Conservation (phyloP, 2,888 invertebrate genomes). For the Lepidocyrtoides sp. region DNA sequence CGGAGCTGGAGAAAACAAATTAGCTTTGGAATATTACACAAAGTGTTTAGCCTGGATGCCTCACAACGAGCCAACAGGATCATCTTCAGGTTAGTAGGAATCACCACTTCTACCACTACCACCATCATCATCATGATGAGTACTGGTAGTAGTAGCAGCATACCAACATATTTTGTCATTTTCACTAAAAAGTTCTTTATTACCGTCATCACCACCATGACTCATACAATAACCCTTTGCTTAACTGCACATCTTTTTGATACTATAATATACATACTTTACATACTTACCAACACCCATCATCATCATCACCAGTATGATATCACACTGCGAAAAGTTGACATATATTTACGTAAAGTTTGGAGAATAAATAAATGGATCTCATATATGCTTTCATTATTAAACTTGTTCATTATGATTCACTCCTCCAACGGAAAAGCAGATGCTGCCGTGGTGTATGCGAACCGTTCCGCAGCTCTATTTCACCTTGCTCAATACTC, state of each 20-base stretch:
- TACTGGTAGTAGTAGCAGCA: no score
- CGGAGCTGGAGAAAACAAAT: slow-evolving; percentile 79
- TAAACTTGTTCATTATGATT: slow-evolving; percentile 45
- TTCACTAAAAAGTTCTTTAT: not conserved
- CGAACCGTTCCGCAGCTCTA: slow-evolving; percentile 90
- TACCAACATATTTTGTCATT: not conserved
- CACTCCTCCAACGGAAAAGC: not conserved
- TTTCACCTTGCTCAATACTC: slow-evolving; percentile 88
- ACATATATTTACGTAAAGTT: slow-evolving; percentile 8
- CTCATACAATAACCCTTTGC: no score
- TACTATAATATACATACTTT: no score
- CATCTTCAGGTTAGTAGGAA: slow-evolving; percentile 81
- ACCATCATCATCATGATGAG: no score
- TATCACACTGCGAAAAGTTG: not conserved
- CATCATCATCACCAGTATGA: not conserved
- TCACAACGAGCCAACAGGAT: slow-evolving; percentile 60
- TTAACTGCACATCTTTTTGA: no score
- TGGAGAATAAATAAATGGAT: slow-evolving; percentile 13
- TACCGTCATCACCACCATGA: not conserved
- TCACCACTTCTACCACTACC: no score
- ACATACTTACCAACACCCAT: no score
- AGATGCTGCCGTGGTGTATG: slow-evolving; percentile 89
- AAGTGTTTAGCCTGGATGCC: slow-evolving; percentile 83
- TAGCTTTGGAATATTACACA: slow-evolving; percentile 81
- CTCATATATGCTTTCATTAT: not conserved